Base-by-base conservation (phyloP, 2,113 vertebrate genomes). In the Ranitomeya variabilis region DNA sequence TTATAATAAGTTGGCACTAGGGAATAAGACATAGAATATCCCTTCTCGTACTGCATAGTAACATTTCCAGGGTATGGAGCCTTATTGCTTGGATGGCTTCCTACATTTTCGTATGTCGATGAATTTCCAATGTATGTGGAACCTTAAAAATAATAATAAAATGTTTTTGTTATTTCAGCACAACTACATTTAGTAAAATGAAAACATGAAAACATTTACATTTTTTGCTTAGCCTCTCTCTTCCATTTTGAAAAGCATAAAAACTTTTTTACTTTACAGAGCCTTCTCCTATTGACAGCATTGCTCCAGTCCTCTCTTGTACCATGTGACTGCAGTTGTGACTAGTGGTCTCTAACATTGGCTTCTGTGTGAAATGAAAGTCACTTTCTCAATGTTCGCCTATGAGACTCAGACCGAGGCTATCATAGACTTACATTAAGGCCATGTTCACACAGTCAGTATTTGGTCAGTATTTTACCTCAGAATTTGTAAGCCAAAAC, bases 21-120 rank as follows among this genome's bases (percentile, higher is more conserved):
- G 90, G 85, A 90, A 90, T 87, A 88, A 51, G 11, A 0, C n/a
- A 59, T 84, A 9, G 0, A 84, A 37, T 78, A 84, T 62, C 80
- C 73, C 62, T 91, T 91, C 92, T 87, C 80, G 31, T 83, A 85
- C 85, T 19, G 57, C 16, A 85, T 83, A 6, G 64, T 54, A 92
- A 91, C 21, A 71, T 71, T 87, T 90, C 90, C 89, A 37, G 69
- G 90, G 71, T 59, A 90, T 82, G 90, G 91, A 80, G 89, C n/a
- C n/a, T 89, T 19, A 8, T 91, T 45, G 3, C 51, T 87, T 57
- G 88, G 76, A 85, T 55, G 86, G n/a, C 7, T 90, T 64, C 92
- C 87, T 88, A 52, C 3, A 81, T 64, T 26, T 9, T 21, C 79
- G 0, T 76, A 21, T 7, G 19, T 55, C 85, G 89, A 89, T 82